These are phyloP conservation scores for Tenualosa ilisha DNA, from an alignment of 2,797 vertebrate genomes.

Conservation along the genomic window DNA sequence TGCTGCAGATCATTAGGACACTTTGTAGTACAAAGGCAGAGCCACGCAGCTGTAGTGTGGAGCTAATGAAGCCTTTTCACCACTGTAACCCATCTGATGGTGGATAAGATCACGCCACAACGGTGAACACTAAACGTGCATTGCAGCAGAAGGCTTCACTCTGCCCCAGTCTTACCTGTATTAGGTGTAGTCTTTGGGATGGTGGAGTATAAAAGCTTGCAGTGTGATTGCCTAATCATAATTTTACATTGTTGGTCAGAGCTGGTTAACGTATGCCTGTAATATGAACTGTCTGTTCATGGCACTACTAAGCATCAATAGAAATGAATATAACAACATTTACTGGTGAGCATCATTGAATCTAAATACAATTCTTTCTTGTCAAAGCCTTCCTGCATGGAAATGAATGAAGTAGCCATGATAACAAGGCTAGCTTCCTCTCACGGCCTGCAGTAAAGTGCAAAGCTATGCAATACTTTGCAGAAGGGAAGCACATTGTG, in stretches of 20 bases:
- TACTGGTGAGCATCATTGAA: too few species aligned
- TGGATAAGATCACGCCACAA: background rate
- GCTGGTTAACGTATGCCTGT: too few species aligned
- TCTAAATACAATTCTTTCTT: background rate
- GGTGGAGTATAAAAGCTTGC: too few species aligned
- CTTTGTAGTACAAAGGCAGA: slow-evolving; percentile 21
- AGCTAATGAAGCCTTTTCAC: background rate
- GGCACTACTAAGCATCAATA: too few species aligned
- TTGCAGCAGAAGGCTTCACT: background rate
- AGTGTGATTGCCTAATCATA: too few species aligned
- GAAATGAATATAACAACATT: too few species aligned
- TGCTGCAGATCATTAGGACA: background rate
- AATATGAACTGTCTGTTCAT: too few species aligned
- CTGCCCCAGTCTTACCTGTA: too few species aligned
- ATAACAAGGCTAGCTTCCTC: background rate
- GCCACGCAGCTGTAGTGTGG: background rate
- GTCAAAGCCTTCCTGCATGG: background rate
- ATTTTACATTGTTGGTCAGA: too few species aligned
- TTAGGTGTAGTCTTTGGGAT: too few species aligned
- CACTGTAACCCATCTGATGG: background rate
- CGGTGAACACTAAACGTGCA: background rate
- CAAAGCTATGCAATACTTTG: background rate
- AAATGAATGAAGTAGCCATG: background rate
- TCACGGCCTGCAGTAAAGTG: background rate
- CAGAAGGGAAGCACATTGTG: background rate